Conservation (phyloP, 92 coral and sea anemone genomes). For the Virgularia gustaviana region DNA sequence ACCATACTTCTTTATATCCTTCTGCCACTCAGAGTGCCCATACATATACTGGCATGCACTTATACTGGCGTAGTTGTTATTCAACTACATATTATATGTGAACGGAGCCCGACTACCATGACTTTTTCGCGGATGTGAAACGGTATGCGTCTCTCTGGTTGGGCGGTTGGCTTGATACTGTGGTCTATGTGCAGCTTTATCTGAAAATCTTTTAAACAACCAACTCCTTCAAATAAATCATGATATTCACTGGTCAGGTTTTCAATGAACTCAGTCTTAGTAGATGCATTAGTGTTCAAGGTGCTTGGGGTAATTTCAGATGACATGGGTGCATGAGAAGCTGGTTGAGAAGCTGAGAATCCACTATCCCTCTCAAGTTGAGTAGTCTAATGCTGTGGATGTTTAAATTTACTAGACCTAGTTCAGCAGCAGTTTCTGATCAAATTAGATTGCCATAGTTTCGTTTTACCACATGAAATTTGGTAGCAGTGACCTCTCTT, state of each 20-base stretch:
- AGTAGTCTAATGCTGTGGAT: neutral
- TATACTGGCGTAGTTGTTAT: too few species aligned
- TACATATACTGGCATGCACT: too few species aligned
- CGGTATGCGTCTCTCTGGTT: conserved; percentile 1
- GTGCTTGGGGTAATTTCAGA: too few species aligned
- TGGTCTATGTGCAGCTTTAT: neutral
- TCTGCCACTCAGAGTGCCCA: too few species aligned
- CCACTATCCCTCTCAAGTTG: too few species aligned
- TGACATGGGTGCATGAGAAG: too few species aligned
- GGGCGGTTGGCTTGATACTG: neutral
- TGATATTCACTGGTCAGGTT: neutral
- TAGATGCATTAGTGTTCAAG: too few species aligned
- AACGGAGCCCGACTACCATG: too few species aligned
- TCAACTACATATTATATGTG: too few species aligned
- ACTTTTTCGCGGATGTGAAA: conserved; percentile 8
- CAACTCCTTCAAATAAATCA: neutral
- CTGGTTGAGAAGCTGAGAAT: too few species aligned
- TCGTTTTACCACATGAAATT: neutral
- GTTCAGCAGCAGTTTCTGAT: neutral
- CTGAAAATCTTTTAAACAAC: neutral
- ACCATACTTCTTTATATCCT: too few species aligned
- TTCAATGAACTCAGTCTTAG: neutral
- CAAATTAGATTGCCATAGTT: neutral
- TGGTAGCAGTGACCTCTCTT: too few species aligned
- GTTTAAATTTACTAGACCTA: neutral